Base-by-base conservation (phyloP, 2,888 invertebrate species). In the Drosophila parthenogenetica region DNA sequence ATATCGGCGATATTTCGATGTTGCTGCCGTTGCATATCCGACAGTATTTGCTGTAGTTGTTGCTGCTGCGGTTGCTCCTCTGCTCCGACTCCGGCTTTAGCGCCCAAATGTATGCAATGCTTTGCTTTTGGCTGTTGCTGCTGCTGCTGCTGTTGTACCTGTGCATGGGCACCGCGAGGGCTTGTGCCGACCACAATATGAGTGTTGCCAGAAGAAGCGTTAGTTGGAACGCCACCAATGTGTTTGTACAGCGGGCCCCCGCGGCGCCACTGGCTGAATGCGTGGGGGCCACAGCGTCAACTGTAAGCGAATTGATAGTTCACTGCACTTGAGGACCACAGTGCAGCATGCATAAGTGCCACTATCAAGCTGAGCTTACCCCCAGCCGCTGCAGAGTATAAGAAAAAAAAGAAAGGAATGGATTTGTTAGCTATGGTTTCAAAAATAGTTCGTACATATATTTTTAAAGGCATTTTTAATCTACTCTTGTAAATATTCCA, bases 221-320 rank as follows among this genome's bases (percentile, higher is more conserved):
- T 81, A 89, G 61, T 68, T 86, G 65, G 73, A 87, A 85, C 74
- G 89, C 85, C 69, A 81, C 65, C 71, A 89, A 77, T 79, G 82
- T 46, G 57, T 37, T 5, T 45, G 83, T 73, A 83, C 82, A 90
- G 89, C 87, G 89, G 91, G 92, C 92, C 92, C 91, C 92, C 92
- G 92, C 92, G 92, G 91, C 91, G 91, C 92, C 91, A 87, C 89
- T 89, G 87, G 88, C 90, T 90, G 91, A 87, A 89, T 89, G 84
- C 91, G 90, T 90, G 91, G 92, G 92, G 92, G 91, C 92, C 91
- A 91, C 91, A 91, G 89, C 90, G 91, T 90, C 87, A 88, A 81
- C 87, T 82, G 83, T 72, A 73, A 75, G 71, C 83, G 86, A 75
- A 79, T 73, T 69, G 89, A 89, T 87, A 79, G 79, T 89, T 89